A percentile compares a stretch with the other conserved stretches of the same genome.
Evolutionary conservation across 2,113 vertebrate genomes (phyloP).

Genomic region (Mixornis gularis): DNA sequence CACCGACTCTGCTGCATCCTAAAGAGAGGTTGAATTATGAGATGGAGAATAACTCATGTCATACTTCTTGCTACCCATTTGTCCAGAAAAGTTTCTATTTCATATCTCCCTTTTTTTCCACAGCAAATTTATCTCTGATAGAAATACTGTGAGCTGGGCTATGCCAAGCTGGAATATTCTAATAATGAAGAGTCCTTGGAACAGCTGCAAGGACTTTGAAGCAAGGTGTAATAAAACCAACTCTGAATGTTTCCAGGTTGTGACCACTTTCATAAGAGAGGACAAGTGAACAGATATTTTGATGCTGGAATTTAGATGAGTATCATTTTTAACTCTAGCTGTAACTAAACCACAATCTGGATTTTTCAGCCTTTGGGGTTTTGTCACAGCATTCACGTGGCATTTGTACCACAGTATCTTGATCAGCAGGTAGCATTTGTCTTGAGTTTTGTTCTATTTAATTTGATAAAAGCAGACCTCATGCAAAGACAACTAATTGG

Average conservation of each 20-base stretch:
- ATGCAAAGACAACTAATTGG: slow-evolving; percentile 27
- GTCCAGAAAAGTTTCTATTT: not conserved
- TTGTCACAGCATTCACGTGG: not conserved
- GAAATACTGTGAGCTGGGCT: not conserved
- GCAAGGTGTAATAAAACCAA: not conserved
- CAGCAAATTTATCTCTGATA: not conserved
- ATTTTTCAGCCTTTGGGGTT: not conserved
- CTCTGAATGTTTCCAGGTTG: not conserved
- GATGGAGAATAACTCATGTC: not conserved
- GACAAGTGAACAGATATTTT: not conserved
- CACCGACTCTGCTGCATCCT: not conserved
- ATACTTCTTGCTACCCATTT: not conserved
- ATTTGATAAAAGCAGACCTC: slow-evolving; percentile 25
- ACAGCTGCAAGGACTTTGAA: slow-evolving; percentile 21
- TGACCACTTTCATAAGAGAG: not conserved
- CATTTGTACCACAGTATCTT: not conserved
- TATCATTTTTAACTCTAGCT: not conserved
- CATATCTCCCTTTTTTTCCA: not conserved
- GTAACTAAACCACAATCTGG: not conserved
- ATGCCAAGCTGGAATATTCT: not conserved
- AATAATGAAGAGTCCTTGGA: not conserved
- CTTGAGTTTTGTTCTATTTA: slow-evolving; percentile 35
- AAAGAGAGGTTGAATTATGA: not conserved
- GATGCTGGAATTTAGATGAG: not conserved
- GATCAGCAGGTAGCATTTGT: slow-evolving; percentile 31